Evolutionary conservation across 1,140 invertebrate genomes (phyloP), one percentile per base, ranked within the genome.

Genomic region (Aphidius ervi): DNA sequence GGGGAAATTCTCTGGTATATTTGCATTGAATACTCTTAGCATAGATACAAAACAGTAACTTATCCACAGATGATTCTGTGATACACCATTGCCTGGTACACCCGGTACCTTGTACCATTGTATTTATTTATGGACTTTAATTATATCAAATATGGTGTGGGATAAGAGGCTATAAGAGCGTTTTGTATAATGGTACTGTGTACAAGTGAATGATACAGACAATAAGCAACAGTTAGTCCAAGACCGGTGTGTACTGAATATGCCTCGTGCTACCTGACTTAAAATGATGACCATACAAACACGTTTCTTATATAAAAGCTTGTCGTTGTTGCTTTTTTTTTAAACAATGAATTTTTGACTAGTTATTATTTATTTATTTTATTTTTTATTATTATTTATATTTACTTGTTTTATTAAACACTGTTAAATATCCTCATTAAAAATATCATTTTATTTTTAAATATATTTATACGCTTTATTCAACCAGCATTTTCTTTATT

Each of bases 91-190:
- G 23, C 23, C 23, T 4, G 53, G 60, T 64, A 62, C 62, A 64
- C 65, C 65, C 62, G 64, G 65, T 66, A 59, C 65, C 65, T 59
- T 66, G 65, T 66, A 66, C 65, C 65, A 66, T 66, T 66, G 65
- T 66, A 62, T 66, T 66, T 66, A 66, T 66, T 66, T 66, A 66
- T 66, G 65, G 60, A 66, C 65, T 66, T 66, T 66, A 66, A 66
- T 66, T 66, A 66, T 66, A 66, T 66, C 65, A 66, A 66, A 66
- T 66, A 66, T 66, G 65, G 65, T 66, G 65, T 66, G 65, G 60
- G 60, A 63, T 59, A 63, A 54, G 4, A 31, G 23, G 23, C 23
- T 31, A 31, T 54, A 57, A 43, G 53, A 46, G 57, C 59, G 59
- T 64, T 62, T 63, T 66, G 65, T 66, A 66, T 66, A 66, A 66